These are phyloP conservation scores for Brotula barbata DNA, from an alignment of 2,797 vertebrate genomes.

Conservation along the genomic window DNA sequence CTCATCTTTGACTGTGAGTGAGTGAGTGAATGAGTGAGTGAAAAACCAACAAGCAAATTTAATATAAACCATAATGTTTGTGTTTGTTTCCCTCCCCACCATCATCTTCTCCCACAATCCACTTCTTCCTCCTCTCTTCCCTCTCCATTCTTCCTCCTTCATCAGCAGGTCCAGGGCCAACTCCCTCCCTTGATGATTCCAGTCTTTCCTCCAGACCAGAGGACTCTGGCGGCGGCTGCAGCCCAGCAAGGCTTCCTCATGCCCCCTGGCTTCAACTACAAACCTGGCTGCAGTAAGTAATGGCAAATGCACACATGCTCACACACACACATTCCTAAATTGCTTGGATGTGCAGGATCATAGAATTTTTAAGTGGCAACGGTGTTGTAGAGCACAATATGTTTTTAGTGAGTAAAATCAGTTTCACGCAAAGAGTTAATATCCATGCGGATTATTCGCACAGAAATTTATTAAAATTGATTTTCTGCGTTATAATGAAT, in stretches of 20 bases:
- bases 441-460: no score
- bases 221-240: constrained; percentile 92
- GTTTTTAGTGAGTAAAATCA: no score
- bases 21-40: background rate
- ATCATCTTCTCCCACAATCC: background rate
- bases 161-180: constrained; percentile 98
- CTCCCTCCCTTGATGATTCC: constrained; percentile 98
- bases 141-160: constrained; percentile 36
- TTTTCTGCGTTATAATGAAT: no score
- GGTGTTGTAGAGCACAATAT: constrained; percentile 18
- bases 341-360: constrained; percentile 8
- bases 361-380: background rate
- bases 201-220: constrained; percentile 96
- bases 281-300: constrained; percentile 97
- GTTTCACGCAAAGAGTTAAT: no score
- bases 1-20: constrained; percentile 47
- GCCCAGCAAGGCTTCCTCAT: constrained; percentile 98
- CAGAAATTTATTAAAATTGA: no score
- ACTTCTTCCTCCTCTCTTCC: constrained; percentile 46
- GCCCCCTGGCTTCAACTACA: constrained; percentile 98
- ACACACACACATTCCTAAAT: constrained; percentile 4
- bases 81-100: background rate
- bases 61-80: constrained; percentile 10
- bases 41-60: no score
- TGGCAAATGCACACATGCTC: constrained; percentile 9